Base-by-base conservation (phyloP, 2,888 invertebrate species). In the Megaustenia siamemsis region DNA sequence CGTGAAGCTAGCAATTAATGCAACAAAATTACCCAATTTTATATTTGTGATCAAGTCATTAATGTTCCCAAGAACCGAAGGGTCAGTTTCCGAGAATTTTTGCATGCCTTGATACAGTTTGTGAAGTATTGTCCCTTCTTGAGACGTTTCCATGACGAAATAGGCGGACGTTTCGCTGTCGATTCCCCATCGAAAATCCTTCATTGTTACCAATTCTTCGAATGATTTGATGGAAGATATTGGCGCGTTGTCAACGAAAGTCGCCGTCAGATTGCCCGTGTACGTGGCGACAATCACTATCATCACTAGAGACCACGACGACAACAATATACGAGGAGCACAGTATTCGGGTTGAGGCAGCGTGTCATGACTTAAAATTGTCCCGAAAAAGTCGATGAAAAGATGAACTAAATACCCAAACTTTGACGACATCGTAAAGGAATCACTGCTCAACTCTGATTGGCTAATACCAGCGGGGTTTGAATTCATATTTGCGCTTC, bases 221-320 rank as follows among this genome's bases (percentile, higher is more conserved):
- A 71, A 71, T n/a, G 71, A 24, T 71, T 71, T 71, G 5, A 71
- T 43, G 12, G 71, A 45, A n/a, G 24, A 5, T 3, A 10, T 3
- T 6, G 43, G 0, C 0, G 71, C 15, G 15, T n/a, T 15, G 15
- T 71, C 71, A 6, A 71, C 71, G 28, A 71, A 71, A 10, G 43
- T 6, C 1, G 71, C 71, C 18, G 79, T 79, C 12, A 79, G 68
- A 53, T 79, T 79, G 1, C 79, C 79, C 15, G 79, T 79, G 35
- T 66, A 79, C 6, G 49, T 43, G 1, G 79, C 53, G 4, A 40
- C 8, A 0, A 79, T 12, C 6, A 79, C 45, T 28, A 79, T 79
- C 28, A 68, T 40, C 45, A 66, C 43, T 45, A 79, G 28, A 0
- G 40, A 68, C 79, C 79, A 79, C 2, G 79, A 10, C 18, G 49